phyloP scores from a whole-genome alignment of 2,888 invertebrate species.

The Spodoptera picta region DNA sequence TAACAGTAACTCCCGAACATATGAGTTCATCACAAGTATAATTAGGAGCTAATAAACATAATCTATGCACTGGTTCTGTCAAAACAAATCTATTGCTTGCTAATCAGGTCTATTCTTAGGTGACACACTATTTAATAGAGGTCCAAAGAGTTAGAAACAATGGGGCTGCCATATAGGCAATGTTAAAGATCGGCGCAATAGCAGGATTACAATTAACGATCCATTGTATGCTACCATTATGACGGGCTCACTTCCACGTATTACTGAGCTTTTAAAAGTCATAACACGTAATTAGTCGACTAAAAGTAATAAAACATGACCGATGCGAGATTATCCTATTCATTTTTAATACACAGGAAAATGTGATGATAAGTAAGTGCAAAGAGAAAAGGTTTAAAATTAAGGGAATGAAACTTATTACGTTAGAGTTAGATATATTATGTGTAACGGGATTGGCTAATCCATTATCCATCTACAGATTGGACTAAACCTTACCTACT shows the following conservation, averaged over 20 bases:
- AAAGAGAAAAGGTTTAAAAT: too few relatives aligned
- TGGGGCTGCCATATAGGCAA: conserved; percentile 28
- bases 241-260: conserved; percentile 10
- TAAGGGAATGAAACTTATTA: too few relatives aligned
- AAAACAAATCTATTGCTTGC: conserved; percentile 24
- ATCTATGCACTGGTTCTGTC: conserved; percentile 25
- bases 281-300: conserved; percentile 7
- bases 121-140: conserved; percentile 35
- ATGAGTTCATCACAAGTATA: conserved; percentile 39
- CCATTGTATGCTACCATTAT: conserved; percentile 45
- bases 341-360: too few relatives aligned
- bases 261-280: conserved; percentile 6
- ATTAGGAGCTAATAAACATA: conserved; percentile 33
- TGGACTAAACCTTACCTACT: too few relatives aligned
- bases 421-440: too few relatives aligned
- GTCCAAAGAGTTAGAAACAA: conserved; percentile 27
- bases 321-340: too few relatives aligned
- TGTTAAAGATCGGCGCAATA: conserved; percentile 25
- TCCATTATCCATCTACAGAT: too few relatives aligned
- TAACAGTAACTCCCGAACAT: conserved; percentile 22
- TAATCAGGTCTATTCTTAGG: conserved; percentile 42
- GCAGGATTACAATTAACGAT: conserved; percentile 34
- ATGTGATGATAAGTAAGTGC: too few relatives aligned
- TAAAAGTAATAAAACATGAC: background rate
- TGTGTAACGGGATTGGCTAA: too few relatives aligned